phyloP scores from a whole-genome alignment of 64 coral and sea anemone genomes.

The Pocillopora damicornis region DNA sequence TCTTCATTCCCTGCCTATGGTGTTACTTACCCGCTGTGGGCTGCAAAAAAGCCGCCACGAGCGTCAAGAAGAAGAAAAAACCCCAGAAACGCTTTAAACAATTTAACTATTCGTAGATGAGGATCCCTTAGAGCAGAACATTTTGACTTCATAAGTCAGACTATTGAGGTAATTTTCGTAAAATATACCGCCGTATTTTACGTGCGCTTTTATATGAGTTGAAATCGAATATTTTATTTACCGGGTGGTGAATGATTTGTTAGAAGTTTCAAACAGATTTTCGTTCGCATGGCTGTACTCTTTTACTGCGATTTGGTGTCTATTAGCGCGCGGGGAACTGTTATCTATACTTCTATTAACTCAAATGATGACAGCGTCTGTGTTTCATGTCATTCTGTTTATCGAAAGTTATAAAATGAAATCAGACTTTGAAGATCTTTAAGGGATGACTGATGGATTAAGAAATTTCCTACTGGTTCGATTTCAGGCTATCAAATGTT shows the following conservation, averaged over 20 bases:
- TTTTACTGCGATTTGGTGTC: not conserved
- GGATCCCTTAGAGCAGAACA: constrained; percentile 14
- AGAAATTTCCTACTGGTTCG: not conserved
- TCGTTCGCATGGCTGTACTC: not conserved
- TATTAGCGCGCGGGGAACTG: constrained; percentile 2
- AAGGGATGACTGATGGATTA: constrained; percentile 39
- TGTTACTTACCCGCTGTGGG: constrained; percentile 82
- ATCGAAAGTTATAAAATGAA: constrained; percentile 26
- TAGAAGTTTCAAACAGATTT: constrained; percentile 4
- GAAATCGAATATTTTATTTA: constrained; percentile 17
- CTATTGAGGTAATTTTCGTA: constrained; percentile 68
- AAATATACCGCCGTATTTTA: constrained; percentile 44
- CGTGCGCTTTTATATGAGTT: constrained; percentile 23
- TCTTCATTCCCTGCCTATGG: constrained; percentile 83
- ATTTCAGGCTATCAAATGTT: constrained; percentile 12
- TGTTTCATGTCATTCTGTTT: constrained; percentile 37
- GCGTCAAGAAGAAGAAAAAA: constrained; percentile 46
- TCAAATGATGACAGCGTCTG: constrained; percentile 13
- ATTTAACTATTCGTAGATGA: constrained; percentile 40
- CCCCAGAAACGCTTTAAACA: constrained; percentile 34
- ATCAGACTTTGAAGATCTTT: constrained; percentile 25
- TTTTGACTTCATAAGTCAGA: constrained; percentile 93
- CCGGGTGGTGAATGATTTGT: not conserved
- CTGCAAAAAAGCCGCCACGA: constrained; percentile 70
- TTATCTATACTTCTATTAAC: constrained; percentile 16